phyloP scores from a whole-genome alignment of 2,113 vertebrate species.

The Gymnorhina tibicen region DNA sequence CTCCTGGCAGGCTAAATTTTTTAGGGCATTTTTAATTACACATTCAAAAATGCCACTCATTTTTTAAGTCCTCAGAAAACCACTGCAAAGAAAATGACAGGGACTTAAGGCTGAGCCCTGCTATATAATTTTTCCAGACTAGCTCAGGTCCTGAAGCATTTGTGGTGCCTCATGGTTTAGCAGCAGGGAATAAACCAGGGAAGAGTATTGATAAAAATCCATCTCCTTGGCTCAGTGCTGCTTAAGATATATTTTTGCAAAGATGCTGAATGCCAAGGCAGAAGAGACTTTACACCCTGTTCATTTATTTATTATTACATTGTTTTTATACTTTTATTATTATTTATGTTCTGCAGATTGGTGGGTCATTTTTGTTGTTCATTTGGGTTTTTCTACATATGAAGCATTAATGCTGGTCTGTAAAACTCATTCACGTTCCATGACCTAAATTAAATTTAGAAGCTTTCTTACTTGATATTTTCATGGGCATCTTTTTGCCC shows the following conservation, averaged over 20 bases:
- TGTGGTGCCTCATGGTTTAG: not conserved
- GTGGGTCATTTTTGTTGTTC: not conserved
- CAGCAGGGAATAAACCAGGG: not conserved
- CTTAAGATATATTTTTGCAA: not conserved
- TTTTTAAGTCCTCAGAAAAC: not conserved
- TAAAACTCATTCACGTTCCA: not conserved
- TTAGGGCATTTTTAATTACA: not conserved
- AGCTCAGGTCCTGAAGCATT: not conserved
- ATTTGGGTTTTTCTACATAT: not conserved
- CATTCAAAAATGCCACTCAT: not conserved
- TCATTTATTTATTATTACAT: not conserved
- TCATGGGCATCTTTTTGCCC: not conserved
- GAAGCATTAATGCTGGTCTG: not conserved
- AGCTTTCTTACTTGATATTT: not conserved
- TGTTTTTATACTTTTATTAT: not conserved
- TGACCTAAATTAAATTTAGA: not conserved
- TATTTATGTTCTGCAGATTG: not conserved
- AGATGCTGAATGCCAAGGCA: not conserved
- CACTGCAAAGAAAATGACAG: not conserved
- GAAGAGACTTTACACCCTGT: not conserved
- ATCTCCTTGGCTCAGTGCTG: not conserved
- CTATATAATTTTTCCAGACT: not conserved
- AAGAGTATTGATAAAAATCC: not conserved
- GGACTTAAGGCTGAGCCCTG: not conserved
- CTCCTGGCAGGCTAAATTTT: not conserved